Evolutionary conservation across 2,113 vertebrate genomes (phyloP).

Genomic region (Puma concolor): DNA sequence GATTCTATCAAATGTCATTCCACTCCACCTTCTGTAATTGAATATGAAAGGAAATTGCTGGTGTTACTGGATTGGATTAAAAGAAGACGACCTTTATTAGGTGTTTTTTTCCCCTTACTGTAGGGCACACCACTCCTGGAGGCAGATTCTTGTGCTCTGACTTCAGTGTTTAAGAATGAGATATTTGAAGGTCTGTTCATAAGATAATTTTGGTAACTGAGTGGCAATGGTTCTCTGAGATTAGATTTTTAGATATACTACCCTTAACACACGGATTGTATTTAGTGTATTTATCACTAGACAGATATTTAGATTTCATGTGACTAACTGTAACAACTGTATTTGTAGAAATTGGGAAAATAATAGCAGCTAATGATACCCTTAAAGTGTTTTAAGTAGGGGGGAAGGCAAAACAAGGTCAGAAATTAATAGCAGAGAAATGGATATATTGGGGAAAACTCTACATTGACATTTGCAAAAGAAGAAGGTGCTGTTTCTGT

Average conservation of each 20-base stretch:
- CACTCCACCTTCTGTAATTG: constrained; percentile 74
- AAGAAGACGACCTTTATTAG: constrained; percentile 53
- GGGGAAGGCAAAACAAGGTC: background rate
- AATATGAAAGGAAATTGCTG: constrained; percentile 75
- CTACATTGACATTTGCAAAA: constrained; percentile 48
- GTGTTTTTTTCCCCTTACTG: background rate
- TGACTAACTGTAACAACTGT: background rate
- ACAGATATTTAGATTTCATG: background rate
- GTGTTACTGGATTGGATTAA: constrained; percentile 64
- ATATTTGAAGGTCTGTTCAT: background rate
- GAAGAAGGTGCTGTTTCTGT: constrained; percentile 53
- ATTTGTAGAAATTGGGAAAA: constrained; percentile 28
- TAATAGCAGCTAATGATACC: background rate
- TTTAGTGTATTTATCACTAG: background rate
- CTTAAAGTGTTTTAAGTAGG: background rate
- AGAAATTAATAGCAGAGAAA: background rate
- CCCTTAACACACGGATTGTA: background rate
- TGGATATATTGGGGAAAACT: background rate
- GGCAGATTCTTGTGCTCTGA: background rate
- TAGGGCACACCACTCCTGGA: background rate
- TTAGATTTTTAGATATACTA: background rate
- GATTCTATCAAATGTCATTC: constrained; percentile 80
- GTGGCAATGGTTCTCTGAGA: constrained; percentile 10
- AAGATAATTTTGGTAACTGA: constrained; percentile 47
- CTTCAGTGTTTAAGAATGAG: background rate